Percentiles rank a stretch among this genome's conserved stretches.
Conservation (phyloP, 2,888 invertebrate species). For the Drosophila ezoana region DNA sequence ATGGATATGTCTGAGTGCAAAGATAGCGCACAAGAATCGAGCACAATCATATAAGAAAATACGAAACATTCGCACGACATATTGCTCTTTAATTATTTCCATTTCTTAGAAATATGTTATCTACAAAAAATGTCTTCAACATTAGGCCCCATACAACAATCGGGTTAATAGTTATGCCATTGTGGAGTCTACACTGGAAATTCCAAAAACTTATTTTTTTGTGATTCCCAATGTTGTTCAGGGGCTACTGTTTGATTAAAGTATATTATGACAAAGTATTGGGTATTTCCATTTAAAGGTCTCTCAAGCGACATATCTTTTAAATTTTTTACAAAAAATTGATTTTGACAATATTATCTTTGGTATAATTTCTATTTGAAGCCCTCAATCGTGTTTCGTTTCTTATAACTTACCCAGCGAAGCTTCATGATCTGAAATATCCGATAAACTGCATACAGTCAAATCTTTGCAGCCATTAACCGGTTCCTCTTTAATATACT, state of each 20-base stretch:
- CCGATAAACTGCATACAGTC: conserved; percentile 95
- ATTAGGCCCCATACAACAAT: conserved; percentile 34
- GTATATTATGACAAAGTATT: background rate
- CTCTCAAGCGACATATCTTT: too few relatives aligned
- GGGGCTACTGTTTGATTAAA: background rate
- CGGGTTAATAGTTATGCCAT: conserved; percentile 19
- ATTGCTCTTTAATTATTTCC: conserved; percentile 69
- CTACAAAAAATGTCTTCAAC: conserved; percentile 39
- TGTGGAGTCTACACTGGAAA: conserved; percentile 6
- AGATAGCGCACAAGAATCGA: conserved; percentile 49
- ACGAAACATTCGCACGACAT: conserved; percentile 59
- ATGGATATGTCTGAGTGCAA: conserved; percentile 20
- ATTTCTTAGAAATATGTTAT: conserved; percentile 81
- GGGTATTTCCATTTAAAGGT: background rate
- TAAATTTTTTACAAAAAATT: too few relatives aligned
- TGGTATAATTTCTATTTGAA: too few relatives aligned
- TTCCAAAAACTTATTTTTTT: background rate
- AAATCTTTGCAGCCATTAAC: conserved; percentile 89
- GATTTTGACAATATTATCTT: too few relatives aligned
- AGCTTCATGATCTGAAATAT: conserved; percentile 95
- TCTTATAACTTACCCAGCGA: conserved; percentile 91
- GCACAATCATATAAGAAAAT: conserved; percentile 24
- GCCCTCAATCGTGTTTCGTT: too few relatives aligned
- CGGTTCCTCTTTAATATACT: conserved; percentile 84
- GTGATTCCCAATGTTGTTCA: background rate